Evolutionary conservation across 2,113 vertebrate species (phyloP), one percentile per base, ranked within the genome.

Genomic region (Maccullochella peelii): DNA sequence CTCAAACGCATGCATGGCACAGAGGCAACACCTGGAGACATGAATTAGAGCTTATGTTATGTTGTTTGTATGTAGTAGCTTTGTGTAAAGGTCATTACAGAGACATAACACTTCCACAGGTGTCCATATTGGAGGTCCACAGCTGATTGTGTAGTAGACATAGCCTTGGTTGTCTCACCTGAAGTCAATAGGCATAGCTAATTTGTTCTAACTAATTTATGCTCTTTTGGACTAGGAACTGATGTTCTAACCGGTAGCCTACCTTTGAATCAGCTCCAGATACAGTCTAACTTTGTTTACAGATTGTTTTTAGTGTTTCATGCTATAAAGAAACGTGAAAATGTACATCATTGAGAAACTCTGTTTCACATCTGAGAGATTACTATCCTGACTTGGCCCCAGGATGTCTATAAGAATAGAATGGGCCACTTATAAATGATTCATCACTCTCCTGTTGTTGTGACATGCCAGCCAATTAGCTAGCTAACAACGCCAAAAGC

Each of bases 41-140:
- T 49, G 15, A 75, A 21, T 40, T 23, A 75, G 18, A 66, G 66
- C 23, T 47, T 23, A 33, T 40, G 7, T 49, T 54, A 12, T 57
- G 10, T 25, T 54, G 33, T 50, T 70, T 52, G 16, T 38, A 15
- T 61, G 7, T 61, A 40, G 30, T 25, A 50, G 36, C 14, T 62
- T 27, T 79, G 44, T 57, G 49, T 42, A 50, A 40, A 69, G 61
- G 65, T 18, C 30, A 75, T 11, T 38, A 57, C 40, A 73, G 50
- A 84, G 27, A 62, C 42, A 63, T 50, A 10, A 73, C 42, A 58
- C 55, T 82, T 55, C 47, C 50, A 52, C 66, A 44, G 50, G 47
- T 72, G 68, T 83, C 52, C 67, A 70, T 84, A 74, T 4, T 82
- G 52, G 73, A 85, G 57, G 73, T 82, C 72, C 54, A 74, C 40